Evolutionary conservation across 2,888 invertebrate species (phyloP), one percentile per base, ranked within the genome.

Genomic region (Lasioglossum lativentre): DNA sequence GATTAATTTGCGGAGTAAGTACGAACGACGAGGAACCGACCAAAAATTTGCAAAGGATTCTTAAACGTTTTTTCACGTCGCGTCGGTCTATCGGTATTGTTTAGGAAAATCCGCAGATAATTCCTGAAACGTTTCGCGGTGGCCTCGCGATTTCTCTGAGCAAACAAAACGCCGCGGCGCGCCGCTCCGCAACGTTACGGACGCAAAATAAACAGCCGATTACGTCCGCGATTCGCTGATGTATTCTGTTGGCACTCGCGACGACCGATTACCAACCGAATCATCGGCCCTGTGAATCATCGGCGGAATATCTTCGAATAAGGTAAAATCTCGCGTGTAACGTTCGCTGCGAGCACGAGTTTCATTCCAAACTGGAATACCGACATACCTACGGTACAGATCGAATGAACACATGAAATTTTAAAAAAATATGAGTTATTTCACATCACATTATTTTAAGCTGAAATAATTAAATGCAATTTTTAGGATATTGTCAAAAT

Each of bases 121-220:
- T 70, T 38, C n/a, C 4, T n/a, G 68, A 38, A 70, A 40, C 40
- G 23, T 40, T 70, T 12, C 66, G 34, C 34, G 19, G 10, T 34
- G 66, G 38, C 68, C 68, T 70, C 40, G 68, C n/a, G 68, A 40
- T 70, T 23, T 70, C 68, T 12, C 10, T 23, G 68, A 40, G 4
- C 40, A 38, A 70, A 70, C 68, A 70, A 70, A 38, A n/a, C 38
- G 12, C 12, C n/a, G 63, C 63, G 30, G 5, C 14, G 59, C 38
- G 12, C 12, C n/a, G 63, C 63, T 16, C 16, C 14, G 59, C 27
- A 30, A 27, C 14, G 68, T 70, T 70, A 40, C 40, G 38, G 0
- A 70, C 68, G 68, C 1, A 70, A 70, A 70, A 70, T 40, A 70
- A 70, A 70, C 68, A 40, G 68, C 1, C 23, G 68, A 40, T 40